A percentile compares a stretch with the other conserved stretches of the same genome.
These are phyloP conservation scores for Crossaster papposus DNA, from an alignment of 53 echinoderm and acorn worm species.

Conservation along the genomic window DNA sequence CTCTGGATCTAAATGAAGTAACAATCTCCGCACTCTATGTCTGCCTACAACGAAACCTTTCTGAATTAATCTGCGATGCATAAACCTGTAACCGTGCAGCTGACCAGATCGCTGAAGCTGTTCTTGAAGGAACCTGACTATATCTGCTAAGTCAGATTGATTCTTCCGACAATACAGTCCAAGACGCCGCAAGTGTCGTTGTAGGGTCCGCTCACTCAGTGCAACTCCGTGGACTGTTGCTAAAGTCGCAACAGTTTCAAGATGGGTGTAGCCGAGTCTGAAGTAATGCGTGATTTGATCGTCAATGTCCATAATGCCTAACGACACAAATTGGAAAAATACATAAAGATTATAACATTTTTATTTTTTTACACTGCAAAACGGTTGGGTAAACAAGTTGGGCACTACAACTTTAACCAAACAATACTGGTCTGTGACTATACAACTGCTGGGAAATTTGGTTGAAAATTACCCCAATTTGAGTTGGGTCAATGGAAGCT, in stretches of 20 bases:
- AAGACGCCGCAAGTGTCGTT: background rate
- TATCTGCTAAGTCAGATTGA: background rate
- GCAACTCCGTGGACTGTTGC: background rate
- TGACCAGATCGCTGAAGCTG: constrained; percentile 3
- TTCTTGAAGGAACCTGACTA: background rate
- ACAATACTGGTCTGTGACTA: too few species aligned
- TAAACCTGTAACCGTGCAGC: background rate
- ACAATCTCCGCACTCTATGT: background rate
- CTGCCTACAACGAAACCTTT: background rate
- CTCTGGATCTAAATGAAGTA: background rate
- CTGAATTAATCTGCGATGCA: background rate
- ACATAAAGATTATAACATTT: too few species aligned
- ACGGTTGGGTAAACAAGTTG: too few species aligned
- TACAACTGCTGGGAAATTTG: too few species aligned
- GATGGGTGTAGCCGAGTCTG: too few species aligned
- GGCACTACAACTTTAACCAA: too few species aligned
- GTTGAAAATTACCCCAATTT: too few species aligned
- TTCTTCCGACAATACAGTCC: background rate
- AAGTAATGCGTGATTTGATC: constrained; percentile 24
- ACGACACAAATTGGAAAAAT: too few species aligned
- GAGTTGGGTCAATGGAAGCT: too few species aligned
- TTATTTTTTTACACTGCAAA: too few species aligned
- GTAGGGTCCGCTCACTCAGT: background rate
- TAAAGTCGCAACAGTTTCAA: too few species aligned
- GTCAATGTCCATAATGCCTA: too few species aligned